Base-by-base conservation (phyloP, 2,797 vertebrate genomes). In the Varecia variegata region DNA sequence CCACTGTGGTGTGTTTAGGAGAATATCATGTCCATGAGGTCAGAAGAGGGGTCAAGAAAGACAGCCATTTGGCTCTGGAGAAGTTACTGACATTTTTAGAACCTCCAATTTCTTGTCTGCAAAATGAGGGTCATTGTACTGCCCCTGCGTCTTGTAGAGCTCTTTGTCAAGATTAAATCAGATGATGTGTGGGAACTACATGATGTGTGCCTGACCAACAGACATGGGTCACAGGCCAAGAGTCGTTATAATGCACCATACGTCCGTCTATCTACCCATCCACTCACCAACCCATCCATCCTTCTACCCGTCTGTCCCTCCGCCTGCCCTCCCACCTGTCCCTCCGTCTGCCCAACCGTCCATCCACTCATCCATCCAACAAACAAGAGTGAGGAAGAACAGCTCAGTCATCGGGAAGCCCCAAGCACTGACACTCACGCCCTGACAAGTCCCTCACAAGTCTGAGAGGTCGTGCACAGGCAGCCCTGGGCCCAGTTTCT, bases 201-300 rank as follows among this genome's bases (percentile, higher is more conserved):
- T 0, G 3, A 70, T 30, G 4, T 35, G 20, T 5, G 13, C 54
- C 50, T 43, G 25, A 62, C 50, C 58, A 50, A 92, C 56, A 88
- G 71, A 93, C 71, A 76, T 12, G 56, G 38, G 32, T 32, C 81
- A 35, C 88, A 52, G n/a, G 86, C 45, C 32, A 30, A 40, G 71
- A 56, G 54, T 68, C 35, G 35, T 71, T 76, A 45, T 15, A 70
- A 47, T 5, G 5, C 2, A 13, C 45, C 58, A 80, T 30, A 14
- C n/a, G 27, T 17, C 81, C 32, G 13, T 27, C 38, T 21, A 21
- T 47, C n/a, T 13, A n/a, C 25, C 27, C 18, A 11, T 11, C 38
- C 68, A 3, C 0, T 12, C 52, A 35, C 17, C 45, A 35, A 7
- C 0, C 35, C 12, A 7, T 7, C 35, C 13, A n/a, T 0, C 18